Conservation (phyloP, 2,888 invertebrate species). For the Synergus gifuensis region DNA sequence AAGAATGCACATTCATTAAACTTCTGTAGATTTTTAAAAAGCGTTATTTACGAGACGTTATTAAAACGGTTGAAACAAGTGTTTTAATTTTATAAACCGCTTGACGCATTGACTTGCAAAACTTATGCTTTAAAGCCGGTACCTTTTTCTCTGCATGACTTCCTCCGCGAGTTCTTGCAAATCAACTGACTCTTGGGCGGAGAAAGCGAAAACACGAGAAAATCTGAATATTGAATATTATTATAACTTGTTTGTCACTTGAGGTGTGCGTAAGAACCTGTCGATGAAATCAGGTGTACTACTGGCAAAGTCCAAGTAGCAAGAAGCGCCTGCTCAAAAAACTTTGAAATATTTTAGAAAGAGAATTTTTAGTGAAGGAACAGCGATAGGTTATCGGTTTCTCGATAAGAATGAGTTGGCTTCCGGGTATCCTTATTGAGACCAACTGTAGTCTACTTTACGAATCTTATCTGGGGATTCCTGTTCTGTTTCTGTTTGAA, state of each 20-base stretch:
- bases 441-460: not conserved
- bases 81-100: slow-evolving; percentile 9
- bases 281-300: slow-evolving; percentile 12
- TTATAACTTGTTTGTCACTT: slow-evolving; percentile 26
- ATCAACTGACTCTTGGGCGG: slow-evolving; percentile 26
- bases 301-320: not conserved
- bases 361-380: not conserved
- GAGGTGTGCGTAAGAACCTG: slow-evolving; percentile 7
- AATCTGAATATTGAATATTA: slow-evolving; percentile 31
- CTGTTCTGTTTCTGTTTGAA: slow-evolving; percentile 17
- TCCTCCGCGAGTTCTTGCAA: slow-evolving; percentile 33
- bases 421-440: slow-evolving; percentile 14
- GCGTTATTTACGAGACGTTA: slow-evolving; percentile 24
- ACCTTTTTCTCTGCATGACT: slow-evolving; percentile 30
- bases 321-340: not conserved
- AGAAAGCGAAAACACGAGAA: slow-evolving; percentile 33
- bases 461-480: slow-evolving; percentile 26
- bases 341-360: not conserved
- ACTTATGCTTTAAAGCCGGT: slow-evolving; percentile 19
- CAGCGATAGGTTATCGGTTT: not conserved
- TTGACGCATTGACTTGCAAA: slow-evolving; percentile 35
- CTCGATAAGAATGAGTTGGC: not conserved
- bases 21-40: slow-evolving; percentile 4
- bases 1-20: not conserved
- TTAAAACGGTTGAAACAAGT: slow-evolving; percentile 25